Percentiles rank a stretch among this genome's conserved stretches.
Evolutionary conservation across 2,888 invertebrate genomes (phyloP).

Genomic region (Metopia argyrocephala): DNA sequence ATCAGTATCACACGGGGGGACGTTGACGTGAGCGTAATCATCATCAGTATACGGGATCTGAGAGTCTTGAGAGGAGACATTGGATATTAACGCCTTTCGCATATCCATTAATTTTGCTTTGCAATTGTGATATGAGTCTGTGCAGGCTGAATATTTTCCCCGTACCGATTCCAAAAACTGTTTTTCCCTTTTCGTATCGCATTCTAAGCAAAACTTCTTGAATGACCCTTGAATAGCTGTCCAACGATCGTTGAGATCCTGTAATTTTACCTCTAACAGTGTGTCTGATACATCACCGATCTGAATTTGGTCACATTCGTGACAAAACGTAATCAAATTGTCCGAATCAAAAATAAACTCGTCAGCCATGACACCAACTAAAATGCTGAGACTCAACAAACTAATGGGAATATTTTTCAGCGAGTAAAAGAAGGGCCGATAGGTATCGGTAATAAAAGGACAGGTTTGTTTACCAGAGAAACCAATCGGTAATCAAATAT

Average conservation of each 20-base stretch:
- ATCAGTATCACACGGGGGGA: no score
- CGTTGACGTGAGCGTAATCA: no score
- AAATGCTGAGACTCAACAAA: no score
- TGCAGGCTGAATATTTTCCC: slow-evolving; percentile 10
- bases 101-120: slow-evolving; percentile 15
- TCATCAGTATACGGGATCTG: no score
- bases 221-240: background rate
- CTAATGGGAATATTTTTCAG: no score
- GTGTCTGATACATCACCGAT: background rate
- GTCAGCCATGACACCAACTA: no score
- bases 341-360: no score
- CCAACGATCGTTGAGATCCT: slow-evolving; percentile 2
- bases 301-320: background rate
- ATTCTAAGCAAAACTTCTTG: background rate
- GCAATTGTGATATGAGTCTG: background rate
- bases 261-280: background rate
- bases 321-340: slow-evolving; percentile 5
- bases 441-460: no score
- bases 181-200: background rate
- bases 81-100: background rate
- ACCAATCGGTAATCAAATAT: no score
- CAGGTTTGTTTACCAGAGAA: no score
- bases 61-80: no score
- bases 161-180: background rate
- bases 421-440: no score